Evolutionary conservation across 2,113 vertebrate genomes (phyloP).

Genomic region (Xenotilapia flavipinnis): DNA sequence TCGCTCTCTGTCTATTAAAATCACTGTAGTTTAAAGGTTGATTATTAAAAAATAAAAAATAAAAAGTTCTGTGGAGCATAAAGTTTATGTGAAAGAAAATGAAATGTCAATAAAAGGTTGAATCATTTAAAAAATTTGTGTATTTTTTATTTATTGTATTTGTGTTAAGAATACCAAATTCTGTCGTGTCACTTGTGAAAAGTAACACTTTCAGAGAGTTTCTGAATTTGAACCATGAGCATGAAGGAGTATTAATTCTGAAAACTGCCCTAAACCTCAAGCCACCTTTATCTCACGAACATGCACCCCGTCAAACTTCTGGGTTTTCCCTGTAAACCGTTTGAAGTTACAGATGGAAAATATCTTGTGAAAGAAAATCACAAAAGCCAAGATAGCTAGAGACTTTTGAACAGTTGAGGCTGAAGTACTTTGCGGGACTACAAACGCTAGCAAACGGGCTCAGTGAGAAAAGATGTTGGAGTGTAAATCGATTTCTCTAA

Average conservation of each 20-base stretch:
- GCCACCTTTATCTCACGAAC: conserved; percentile 8
- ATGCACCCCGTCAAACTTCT: background rate
- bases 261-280: background rate
- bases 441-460: background rate
- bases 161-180: background rate
- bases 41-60: too few relatives aligned
- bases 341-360: conserved; percentile 46
- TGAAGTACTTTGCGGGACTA: background rate
- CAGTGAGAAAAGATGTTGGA: background rate
- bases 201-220: background rate
- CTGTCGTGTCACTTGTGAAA: background rate
- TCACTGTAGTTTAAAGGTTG: background rate
- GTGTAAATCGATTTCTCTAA: background rate
- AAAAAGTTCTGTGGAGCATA: background rate
- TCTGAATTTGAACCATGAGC: background rate
- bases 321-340: conserved; percentile 53
- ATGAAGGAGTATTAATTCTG: background rate
- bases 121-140: background rate
- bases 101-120: too few relatives aligned
- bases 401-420: background rate
- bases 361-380: background rate
- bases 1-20: background rate
- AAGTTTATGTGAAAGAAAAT: background rate
- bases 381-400: background rate
- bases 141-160: background rate